phyloP scores from a whole-genome alignment of 2,113 vertebrate species.

The Nematolebias whitei region DNA sequence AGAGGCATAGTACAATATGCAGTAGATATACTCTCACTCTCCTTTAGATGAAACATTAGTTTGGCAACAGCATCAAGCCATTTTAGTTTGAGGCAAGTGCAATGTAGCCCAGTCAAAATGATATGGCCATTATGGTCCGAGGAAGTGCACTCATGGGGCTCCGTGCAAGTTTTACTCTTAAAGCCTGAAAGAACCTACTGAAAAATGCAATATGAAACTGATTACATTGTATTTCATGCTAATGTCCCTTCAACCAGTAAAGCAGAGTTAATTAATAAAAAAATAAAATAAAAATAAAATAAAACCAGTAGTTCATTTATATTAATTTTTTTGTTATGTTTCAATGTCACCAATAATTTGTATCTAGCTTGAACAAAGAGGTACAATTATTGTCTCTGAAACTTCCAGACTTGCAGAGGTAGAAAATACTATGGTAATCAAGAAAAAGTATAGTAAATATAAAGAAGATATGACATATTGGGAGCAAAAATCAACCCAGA shows the following conservation, averaged over 20 bases:
- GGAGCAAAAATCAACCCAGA: too few relatives aligned
- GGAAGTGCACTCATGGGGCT: conserved; percentile 6
- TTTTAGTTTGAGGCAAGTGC: conserved; percentile 52
- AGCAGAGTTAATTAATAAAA: conserved; percentile 18
- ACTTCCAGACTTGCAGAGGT: too few relatives aligned
- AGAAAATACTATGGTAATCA: too few relatives aligned
- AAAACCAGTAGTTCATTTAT: too few relatives aligned
- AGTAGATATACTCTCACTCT: conserved; percentile 65
- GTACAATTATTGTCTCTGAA: too few relatives aligned
- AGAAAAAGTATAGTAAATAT: too few relatives aligned
- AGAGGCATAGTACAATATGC: conserved; percentile 44
- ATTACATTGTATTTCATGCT: conserved; percentile 5
- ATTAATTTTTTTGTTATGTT: too few relatives aligned
- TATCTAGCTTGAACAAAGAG: not conserved
- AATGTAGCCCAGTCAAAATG: conserved; percentile 14
- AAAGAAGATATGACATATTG: too few relatives aligned
- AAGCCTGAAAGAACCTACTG: conserved; percentile 8
- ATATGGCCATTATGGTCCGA: conserved; percentile 26
- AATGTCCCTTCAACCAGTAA: not conserved
- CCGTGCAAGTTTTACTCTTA: not conserved
- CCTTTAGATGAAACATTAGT: conserved; percentile 63
- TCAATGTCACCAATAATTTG: conserved; percentile 11
- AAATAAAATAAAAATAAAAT: not conserved
- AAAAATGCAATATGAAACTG: not conserved
- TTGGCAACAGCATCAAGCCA: conserved; percentile 67